Evolutionary conservation across 2,888 invertebrate genomes (phyloP), one percentile per base, ranked within the genome.

Genomic region (Glyphotaelius pellucidus): DNA sequence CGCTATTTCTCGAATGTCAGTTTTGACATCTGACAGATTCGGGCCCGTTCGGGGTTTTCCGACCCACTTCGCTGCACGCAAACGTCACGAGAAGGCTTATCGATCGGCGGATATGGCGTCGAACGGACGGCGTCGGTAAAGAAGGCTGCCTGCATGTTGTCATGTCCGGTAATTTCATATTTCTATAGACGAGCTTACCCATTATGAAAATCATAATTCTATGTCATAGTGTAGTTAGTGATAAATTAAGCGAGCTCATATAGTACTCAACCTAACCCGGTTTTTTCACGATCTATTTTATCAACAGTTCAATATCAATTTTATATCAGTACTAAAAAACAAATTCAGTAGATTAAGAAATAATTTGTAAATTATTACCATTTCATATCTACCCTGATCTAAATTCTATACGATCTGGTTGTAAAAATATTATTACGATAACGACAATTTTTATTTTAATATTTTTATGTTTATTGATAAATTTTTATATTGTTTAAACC

Each of bases 11-110:
- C 91, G 91, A 92, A 91, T 92, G 93, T 93, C 93, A 93, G 92
- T 90, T 93, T 93, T 93, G 93, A 93, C 93, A 93, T 93, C 93
- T 93, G 93, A 90, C 92, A 87, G 90, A 67, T 94, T 95, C 95
- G 95, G 94, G 92, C 92, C 91, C 92, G 94, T 94, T 95, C 95
- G 95, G 94, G 92, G 90, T 93, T 93, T 94, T 94, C 94, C 95
- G 95, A 94, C 93, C 93, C 94, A 94, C 94, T 94, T 94, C 95
- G 95, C 94, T 94, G 95, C 94, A 94, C 94, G 94, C 95, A 83
- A 80, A 91, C 95, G 95, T 95, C 95, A 95, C 95, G 95, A 94
- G 94, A 94, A 94, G 95, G 95, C 95, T 95, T 95, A 95, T 95
- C 95, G 95, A 95, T 95, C 95, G 94, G 94, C 92, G 91, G 91